A percentile compares a stretch with the other conserved stretches of the same genome.
phyloP scores from a whole-genome alignment of 2,113 vertebrate species.

The Boulengeromyrus knoepffleri region DNA sequence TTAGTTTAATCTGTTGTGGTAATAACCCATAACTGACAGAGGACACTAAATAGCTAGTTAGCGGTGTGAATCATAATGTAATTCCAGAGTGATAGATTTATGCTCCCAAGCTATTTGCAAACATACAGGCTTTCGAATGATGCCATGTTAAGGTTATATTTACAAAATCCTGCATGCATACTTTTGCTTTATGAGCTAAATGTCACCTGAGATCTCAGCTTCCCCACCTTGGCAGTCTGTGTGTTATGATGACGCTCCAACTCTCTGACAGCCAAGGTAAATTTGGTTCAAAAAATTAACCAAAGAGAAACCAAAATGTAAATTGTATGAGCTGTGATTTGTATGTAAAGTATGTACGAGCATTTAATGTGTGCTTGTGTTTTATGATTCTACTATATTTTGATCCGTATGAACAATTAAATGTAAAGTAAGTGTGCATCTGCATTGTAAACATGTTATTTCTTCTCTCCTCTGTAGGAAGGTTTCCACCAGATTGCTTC shows the following conservation, averaged over 20 bases:
- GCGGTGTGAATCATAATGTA: not conserved
- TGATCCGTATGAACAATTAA: not conserved
- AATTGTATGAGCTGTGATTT: not conserved
- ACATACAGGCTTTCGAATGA: not conserved
- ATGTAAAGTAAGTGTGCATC: not conserved
- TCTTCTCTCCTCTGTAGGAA: not conserved
- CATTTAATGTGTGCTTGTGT: not conserved
- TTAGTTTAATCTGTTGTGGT: not conserved
- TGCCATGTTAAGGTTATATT: not conserved
- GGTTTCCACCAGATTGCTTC: not conserved
- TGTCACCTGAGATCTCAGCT: not conserved
- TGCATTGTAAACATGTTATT: not conserved
- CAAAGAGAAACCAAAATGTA: not conserved
- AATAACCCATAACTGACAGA: not conserved
- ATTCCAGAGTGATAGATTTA: not conserved
- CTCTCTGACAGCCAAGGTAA: not conserved
- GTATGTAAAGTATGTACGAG: not conserved
- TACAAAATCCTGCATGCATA: not conserved
- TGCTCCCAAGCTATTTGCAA: not conserved
- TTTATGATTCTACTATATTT: not conserved
- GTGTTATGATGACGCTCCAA: not conserved
- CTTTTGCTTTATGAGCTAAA: not conserved
- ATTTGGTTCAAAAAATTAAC: not conserved
- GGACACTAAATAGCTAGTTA: not conserved
- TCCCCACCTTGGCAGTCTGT: not conserved